Base-by-base conservation (phyloP, 1,140 invertebrate genomes). In the Drosophila ambigua region DNA sequence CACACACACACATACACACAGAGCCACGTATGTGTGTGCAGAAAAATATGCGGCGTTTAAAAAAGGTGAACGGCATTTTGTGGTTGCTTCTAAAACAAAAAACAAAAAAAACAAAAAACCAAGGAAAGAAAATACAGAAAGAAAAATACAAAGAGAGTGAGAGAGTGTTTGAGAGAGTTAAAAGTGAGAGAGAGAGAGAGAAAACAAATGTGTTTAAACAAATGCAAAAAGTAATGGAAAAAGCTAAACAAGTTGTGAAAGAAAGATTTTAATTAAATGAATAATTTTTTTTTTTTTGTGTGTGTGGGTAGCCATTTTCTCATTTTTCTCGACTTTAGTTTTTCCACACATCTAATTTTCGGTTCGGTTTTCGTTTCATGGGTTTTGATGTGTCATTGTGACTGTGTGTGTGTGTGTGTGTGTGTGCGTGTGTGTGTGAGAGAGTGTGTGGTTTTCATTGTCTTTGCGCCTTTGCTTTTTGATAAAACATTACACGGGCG, bases 31-130 rank as follows among this genome's bases (percentile, higher is more conserved):
- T 85, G 81, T 85, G 81, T 85, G 78, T 82, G 82, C 82, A 87
- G 82, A 87, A 87, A 87, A 87, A 88, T 82, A 88, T 88, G 83
- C 83, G 83, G 83, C 83, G 83, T 76, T 88, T 88, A 82, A 88
- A 88, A 83, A 88, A 88, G 83, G 83, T 88, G 83, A 88, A 88
- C 83, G 83, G 83, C 83, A 88, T 77, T 87, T 85, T 80, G 81
- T 85, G 53, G 35, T 39, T 39, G 35, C 11, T 11, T 39, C 35
- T 39, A 39, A 39, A 59, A 65, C 43, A 57, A 69, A 65, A 50
- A 76, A 71, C 16, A 61, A 49, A 77, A 53, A 64, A 73, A 46
- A 48, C 16, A 54, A 66, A 54, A 15, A 50, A 58, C 49, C 11
- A 39, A 50, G 7, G 23, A 35, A 53, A 43, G 24, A 58, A 26